These are phyloP conservation scores for Xestobium rufovillosum DNA, from an alignment of 2,888 invertebrate species.

Conservation along the genomic window DNA sequence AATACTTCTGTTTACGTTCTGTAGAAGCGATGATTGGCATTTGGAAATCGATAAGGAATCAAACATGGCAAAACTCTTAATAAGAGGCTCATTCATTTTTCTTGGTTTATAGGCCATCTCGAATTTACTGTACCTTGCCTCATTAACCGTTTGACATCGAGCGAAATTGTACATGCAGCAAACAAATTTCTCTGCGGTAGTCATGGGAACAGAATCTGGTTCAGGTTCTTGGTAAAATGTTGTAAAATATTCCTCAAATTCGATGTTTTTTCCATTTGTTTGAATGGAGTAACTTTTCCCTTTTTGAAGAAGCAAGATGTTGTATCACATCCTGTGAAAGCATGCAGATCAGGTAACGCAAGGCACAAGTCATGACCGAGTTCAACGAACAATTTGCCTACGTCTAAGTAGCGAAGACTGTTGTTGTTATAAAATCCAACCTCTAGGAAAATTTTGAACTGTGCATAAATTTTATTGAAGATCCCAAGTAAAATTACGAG, in stretches of 20 bases:
- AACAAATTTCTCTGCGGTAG: conserved; percentile 3
- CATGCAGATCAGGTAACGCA: conserved; percentile 2
- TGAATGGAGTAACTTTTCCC: neutral
- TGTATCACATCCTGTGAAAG: conserved; percentile 4
- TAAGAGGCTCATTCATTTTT: conserved; percentile 4
- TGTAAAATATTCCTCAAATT: conserved; percentile 1
- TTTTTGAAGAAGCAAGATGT: conserved; percentile 1
- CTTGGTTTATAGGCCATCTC: conserved; percentile 4
- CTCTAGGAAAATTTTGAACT: no score
- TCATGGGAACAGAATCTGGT: conserved; percentile 3
- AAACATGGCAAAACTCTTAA: conserved; percentile 4
- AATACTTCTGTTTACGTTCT: neutral
- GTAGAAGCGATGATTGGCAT: conserved; percentile 3
- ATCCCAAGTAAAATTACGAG: no score
- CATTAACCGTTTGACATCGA: conserved; percentile 1
- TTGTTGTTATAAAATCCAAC: no score
- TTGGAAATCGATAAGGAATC: conserved; percentile 1
- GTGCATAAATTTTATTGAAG: no score
- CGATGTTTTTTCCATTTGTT: neutral
- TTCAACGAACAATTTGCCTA: no score
- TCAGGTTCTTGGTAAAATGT: neutral
- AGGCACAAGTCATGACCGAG: no score
- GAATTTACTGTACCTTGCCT: conserved; percentile 3
- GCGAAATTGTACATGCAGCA: conserved; percentile 1
- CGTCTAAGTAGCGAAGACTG: no score